Conservation (phyloP, 1,140 invertebrate species). For the Papilio xuthus region DNA sequence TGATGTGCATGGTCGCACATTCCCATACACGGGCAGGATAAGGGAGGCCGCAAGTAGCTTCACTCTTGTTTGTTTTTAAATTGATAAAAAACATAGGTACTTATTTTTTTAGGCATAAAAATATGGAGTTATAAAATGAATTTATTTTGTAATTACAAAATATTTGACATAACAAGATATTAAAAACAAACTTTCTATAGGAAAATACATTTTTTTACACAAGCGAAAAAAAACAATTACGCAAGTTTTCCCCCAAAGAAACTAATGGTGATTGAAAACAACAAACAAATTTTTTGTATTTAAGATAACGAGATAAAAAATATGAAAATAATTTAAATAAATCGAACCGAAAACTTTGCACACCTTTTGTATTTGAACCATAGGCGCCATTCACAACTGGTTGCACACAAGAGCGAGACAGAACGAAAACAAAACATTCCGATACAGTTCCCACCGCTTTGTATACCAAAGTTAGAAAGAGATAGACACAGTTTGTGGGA, state of each 20-base stretch:
- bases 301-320: conserved; percentile 38
- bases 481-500: conserved; percentile 51
- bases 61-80: conserved; percentile 48
- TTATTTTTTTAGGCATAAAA: neutral
- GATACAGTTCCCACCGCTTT: conserved; percentile 75
- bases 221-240: too few species aligned
- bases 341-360: conserved; percentile 56
- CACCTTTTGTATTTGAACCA: conserved; percentile 47
- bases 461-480: conserved; percentile 47
- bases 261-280: too few species aligned
- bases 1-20: conserved; percentile 63
- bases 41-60: conserved; percentile 67
- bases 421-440: conserved; percentile 81
- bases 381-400: conserved; percentile 66
- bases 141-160: too few species aligned
- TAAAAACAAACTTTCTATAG: too few species aligned
- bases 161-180: too few species aligned
- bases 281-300: neutral
- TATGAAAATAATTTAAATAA: conserved; percentile 41
- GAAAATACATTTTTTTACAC: too few species aligned
- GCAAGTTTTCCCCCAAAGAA: too few species aligned
- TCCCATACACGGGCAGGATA: conserved; percentile 69
- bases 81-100: neutral
- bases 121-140: too few species aligned
- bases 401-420: conserved; percentile 67